These are phyloP conservation scores for Eulemur rufifrons DNA, from an alignment of 2,113 vertebrate species.

Conservation along the genomic window DNA sequence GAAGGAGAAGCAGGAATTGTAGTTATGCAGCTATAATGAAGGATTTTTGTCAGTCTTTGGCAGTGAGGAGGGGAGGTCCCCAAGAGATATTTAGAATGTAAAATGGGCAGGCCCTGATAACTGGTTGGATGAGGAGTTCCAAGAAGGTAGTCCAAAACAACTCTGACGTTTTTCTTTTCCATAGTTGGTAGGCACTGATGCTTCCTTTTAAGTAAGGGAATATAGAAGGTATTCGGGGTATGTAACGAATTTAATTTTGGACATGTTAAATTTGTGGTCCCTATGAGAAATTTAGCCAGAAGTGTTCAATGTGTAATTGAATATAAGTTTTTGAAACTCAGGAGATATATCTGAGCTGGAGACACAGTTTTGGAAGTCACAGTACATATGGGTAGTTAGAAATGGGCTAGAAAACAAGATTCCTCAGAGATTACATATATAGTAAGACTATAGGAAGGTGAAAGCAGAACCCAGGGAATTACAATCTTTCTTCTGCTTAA, in stretches of 20 bases:
- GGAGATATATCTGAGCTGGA: neutral
- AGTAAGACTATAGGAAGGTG: neutral
- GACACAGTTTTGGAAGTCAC: neutral
- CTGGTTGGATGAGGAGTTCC: neutral
- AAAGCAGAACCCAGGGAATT: neutral
- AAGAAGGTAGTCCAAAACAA: neutral
- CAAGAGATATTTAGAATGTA: neutral
- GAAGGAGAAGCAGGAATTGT: neutral
- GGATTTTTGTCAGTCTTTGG: neutral
- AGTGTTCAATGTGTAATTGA: neutral
- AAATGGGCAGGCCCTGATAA: neutral
- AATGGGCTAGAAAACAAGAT: neutral
- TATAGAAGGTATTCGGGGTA: neutral
- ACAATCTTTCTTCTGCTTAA: neutral
- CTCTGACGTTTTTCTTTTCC: neutral
- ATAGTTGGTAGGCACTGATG: neutral
- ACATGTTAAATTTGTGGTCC: neutral
- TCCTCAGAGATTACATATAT: neutral
- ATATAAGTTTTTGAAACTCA: neutral
- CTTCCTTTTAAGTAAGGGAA: neutral
- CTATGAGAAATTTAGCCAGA: neutral
- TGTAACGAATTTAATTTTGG: slow-evolving; percentile 32
- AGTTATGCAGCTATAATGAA: neutral
- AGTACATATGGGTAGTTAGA: neutral
- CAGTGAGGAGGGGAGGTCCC: neutral